These are phyloP conservation scores for Pachydiplax longipennis DNA, from an alignment of 2,888 invertebrate genomes.

Conservation along the genomic window DNA sequence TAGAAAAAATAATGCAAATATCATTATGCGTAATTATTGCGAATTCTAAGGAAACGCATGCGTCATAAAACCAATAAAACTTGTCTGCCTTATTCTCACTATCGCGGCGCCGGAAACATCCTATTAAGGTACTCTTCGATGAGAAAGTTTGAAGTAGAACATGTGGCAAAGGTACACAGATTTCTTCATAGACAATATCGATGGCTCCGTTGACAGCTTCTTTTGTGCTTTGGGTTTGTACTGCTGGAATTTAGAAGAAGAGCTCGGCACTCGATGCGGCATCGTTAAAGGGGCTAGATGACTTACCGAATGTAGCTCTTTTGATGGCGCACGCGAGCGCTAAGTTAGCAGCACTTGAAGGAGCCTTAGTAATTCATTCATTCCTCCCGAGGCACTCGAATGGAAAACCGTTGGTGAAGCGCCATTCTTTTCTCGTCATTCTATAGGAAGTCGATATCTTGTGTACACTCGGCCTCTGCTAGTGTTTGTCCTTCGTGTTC, in stretches of 20 bases:
- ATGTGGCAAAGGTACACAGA: too few species aligned
- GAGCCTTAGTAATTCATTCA: constrained; percentile 16
- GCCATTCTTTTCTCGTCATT: constrained; percentile 26
- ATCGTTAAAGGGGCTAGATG: neutral
- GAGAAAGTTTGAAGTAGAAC: too few species aligned
- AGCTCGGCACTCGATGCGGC: neutral
- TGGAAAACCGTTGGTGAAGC: neutral
- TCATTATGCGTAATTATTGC: too few species aligned
- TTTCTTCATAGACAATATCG: neutral
- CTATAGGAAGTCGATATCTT: constrained; percentile 33
- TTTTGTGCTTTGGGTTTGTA: neutral
- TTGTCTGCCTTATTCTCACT: too few species aligned
- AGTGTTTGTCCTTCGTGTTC: neutral
- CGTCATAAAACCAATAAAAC: too few species aligned
- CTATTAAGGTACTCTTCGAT: too few species aligned
- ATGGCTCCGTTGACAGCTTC: neutral
- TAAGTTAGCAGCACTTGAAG: constrained; percentile 18
- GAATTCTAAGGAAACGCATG: too few species aligned
- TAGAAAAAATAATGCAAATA: too few species aligned
- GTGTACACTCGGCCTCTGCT: neutral
- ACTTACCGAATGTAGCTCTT: neutral
- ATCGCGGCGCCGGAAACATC: too few species aligned
- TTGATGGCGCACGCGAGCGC: neutral
- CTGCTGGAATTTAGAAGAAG: neutral
- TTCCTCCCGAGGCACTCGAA: neutral